Conservation (phyloP, 2,797 vertebrate genomes). For the Catostomus latipinnis region DNA sequence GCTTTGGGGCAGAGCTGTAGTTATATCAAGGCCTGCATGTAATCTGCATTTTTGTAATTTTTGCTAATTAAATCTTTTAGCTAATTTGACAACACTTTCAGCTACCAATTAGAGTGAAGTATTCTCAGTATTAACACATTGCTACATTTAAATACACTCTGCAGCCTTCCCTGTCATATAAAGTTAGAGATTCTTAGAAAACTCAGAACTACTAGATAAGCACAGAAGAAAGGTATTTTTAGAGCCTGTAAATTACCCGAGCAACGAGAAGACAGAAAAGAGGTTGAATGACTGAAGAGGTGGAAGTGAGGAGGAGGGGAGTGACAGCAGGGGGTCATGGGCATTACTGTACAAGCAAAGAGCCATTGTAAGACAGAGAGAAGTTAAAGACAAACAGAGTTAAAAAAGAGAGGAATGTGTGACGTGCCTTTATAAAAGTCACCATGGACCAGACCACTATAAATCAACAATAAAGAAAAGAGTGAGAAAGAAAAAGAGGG, state of each 20-base stretch:
- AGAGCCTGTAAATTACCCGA: slow-evolving; percentile 15
- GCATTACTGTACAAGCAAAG: slow-evolving; percentile 33
- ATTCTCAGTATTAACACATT: not conserved
- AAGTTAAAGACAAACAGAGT: slow-evolving; percentile 27
- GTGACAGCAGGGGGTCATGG: slow-evolving; percentile 9
- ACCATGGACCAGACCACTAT: slow-evolving; percentile 19
- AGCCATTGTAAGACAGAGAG: slow-evolving; percentile 18
- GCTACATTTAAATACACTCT: not conserved
- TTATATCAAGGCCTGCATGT: too few species aligned
- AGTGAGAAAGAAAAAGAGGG: not conserved
- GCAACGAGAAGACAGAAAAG: slow-evolving; percentile 11
- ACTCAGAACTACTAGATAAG: slow-evolving; percentile 5
- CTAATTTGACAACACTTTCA: not conserved
- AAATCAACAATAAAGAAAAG: slow-evolving; percentile 35
- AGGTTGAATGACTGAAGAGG: slow-evolving; percentile 2
- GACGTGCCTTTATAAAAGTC: slow-evolving; percentile 22
- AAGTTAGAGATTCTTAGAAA: slow-evolving; percentile 6
- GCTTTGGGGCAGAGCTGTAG: too few species aligned
- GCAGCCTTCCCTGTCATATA: not conserved
- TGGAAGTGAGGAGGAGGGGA: not conserved
- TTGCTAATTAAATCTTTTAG: not conserved
- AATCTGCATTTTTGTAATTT: not conserved
- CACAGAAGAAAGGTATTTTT: not conserved
- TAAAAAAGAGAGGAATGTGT: slow-evolving; percentile 36
- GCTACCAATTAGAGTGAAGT: too few species aligned